A percentile compares a stretch with the other conserved stretches of the same genome.
Conservation (phyloP, 2,113 vertebrate species). For the Fulica atra region DNA sequence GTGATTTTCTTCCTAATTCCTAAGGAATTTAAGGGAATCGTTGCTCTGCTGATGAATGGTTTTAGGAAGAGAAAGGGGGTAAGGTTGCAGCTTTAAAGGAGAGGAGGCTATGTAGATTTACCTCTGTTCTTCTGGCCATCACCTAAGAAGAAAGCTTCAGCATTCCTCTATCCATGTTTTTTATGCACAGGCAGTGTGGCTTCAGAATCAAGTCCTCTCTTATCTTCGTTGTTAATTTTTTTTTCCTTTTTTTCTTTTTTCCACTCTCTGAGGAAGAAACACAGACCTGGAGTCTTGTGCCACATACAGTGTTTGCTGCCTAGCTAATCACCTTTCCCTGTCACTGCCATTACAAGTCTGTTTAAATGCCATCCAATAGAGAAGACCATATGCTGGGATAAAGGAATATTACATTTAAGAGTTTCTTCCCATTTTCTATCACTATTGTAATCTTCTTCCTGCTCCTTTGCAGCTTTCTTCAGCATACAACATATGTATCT, state of each 20-base stretch:
- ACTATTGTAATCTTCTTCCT: neutral
- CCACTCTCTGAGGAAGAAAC: neutral
- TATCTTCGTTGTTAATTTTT: neutral
- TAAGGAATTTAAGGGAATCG: neutral
- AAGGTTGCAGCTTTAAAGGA: neutral
- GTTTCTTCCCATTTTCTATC: neutral
- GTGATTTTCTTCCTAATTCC: neutral
- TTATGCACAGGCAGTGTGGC: neutral
- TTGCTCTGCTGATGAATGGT: neutral
- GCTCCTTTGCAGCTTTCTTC: slow-evolving; percentile 16
- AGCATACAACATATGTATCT: neutral
- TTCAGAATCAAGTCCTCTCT: slow-evolving; percentile 6
- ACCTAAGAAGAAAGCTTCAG: neutral
- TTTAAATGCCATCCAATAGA: neutral
- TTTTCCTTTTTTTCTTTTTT: neutral
- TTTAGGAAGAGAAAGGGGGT: neutral
- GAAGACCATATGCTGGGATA: neutral
- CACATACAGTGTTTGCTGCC: neutral
- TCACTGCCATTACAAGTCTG: neutral
- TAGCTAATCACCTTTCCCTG: neutral
- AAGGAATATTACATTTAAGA: neutral
- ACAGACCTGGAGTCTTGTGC: neutral
- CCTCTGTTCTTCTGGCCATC: neutral
- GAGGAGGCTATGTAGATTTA: neutral
- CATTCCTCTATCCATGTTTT: neutral